Base-by-base conservation (phyloP, 2,797 vertebrate genomes). In the Sebastes cheni region DNA sequence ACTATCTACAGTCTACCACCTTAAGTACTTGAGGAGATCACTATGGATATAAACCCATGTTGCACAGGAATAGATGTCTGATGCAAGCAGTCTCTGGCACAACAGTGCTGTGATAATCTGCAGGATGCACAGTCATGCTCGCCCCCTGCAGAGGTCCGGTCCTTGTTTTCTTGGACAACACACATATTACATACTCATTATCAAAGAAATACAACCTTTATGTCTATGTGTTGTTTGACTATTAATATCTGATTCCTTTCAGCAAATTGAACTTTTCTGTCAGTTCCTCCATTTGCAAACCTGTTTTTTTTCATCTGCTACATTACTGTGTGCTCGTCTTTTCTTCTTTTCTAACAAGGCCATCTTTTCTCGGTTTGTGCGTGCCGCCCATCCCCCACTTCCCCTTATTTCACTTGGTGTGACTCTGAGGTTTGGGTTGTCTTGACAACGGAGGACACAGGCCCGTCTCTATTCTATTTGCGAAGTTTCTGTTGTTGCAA, bases 391-490 rank as follows among this genome's bases (percentile, higher is more conserved):
- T 87, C 94, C 93, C 92, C 93, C 91, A 95, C 95, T 96, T 96
- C 95, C 95, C 95, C 91, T 92, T 93, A 80, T 90, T 87, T 83
- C 75, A 80, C 83, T 92, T 87, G 85, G 85, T 90, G 89, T 92
- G 92, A 92, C 92, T 94, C 91, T 95, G 95, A 95, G 95, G 94
- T 96, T 95, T 94, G 72, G 66, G 95, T 96, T 95, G 93, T 90
- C 92, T 83, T 94, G 94, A 94, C 90, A 93, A 95, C 94, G 23
- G 82, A 91, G 92, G 90, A 91, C 92, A 91, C 87, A 88, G 81
- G 70, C 87, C 90, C 75, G 32, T 74, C 82, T 86, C 66, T 86
- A 60, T 77, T 87, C 87, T 88, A 75, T 89, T 89, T 91, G 87
- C 74, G 42, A 92, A 92, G 92, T 93, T 95, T 94, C 91, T 92